Percentiles rank a stretch among this genome's conserved stretches.
These are phyloP conservation scores for Conchocele bisecta DNA, from an alignment of 2,888 invertebrate genomes.

Conservation along the genomic window DNA sequence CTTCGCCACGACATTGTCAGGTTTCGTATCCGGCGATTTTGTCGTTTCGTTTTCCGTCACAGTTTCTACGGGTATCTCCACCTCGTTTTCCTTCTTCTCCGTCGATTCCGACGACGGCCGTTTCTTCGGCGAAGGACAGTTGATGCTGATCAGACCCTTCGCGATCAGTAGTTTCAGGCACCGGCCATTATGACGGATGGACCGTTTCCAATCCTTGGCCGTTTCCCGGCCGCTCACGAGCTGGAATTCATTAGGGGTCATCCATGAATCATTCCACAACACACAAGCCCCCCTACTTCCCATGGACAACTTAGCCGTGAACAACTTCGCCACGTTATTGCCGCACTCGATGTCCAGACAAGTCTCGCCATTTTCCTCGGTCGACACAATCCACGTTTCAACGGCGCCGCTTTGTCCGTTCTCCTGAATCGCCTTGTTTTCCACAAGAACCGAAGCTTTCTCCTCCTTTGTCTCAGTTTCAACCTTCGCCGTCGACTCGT, in stretches of 20 bases:
- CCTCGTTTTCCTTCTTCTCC: conserved; percentile 4
- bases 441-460: too few species aligned
- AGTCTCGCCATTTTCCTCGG: conserved; percentile 43
- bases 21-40: too few species aligned
- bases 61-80: background rate
- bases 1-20: too few species aligned
- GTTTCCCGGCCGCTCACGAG: conserved; percentile 84
- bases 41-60: too few species aligned
- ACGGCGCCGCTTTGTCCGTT: too few species aligned
- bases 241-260: conserved; percentile 84
- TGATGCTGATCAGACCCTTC: conserved; percentile 83
- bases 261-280: conserved; percentile 81
- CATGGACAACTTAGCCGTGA: conserved; percentile 47
- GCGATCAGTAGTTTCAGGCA: conserved; percentile 83
- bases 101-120: background rate
- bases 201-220: conserved; percentile 84
- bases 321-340: conserved; percentile 40
- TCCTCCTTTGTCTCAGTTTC: too few species aligned
- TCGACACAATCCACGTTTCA: too few species aligned
- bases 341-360: conserved; percentile 52
- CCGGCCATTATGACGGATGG: conserved; percentile 84
- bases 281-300: conserved; percentile 84
- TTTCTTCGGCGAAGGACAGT: conserved; percentile 16
- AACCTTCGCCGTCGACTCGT: too few species aligned
- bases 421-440: too few species aligned